Evolutionary conservation across 2,113 vertebrate genomes (phyloP), one percentile per base, ranked within the genome.

Genomic region (Notothenia coriiceps): DNA sequence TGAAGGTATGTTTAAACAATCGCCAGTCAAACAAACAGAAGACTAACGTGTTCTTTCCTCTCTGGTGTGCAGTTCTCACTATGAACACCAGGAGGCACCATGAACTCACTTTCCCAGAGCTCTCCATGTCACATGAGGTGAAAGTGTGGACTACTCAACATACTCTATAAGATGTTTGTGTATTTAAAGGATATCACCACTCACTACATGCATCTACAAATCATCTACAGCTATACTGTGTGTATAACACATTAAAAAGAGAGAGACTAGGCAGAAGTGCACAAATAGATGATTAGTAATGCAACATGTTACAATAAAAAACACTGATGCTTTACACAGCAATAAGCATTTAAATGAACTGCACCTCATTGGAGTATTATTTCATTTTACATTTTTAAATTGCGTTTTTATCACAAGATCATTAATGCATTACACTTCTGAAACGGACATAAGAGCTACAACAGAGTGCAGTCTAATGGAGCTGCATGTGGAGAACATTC

Each of bases 11-110:
- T 57, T 43, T 12, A 29, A 60, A 57, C 12, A 50, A 25, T 33
- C 10, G 46, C n/a, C 6, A 51, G 10, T 10, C 46, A 35, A 40
- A 57, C 8, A 35, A 20, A 15, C 1, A 0, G 1, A 55, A 17
- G n/a, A 54, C 11, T 22, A 35, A 1, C 11, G 2, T 13, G 4
- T 12, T 4, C 10, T 14, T 47, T 49, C 2, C 14, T 47, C 47
- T 10, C 18, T 15, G 5, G 0, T 0, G 1, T 90, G 85, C 77
- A 87, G 51, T 66, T 87, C 52, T 59, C n/a, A 2, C 0, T 46
- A 0, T 20, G 2, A 70, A 43, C 92, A 93, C 85, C 70, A 90
- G 92, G 76, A 88, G 93, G 85, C 86, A 47, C 59, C 62, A 67
- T 46, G 10, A 17, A 22, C 64, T 71, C 20, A 71, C 2, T 78